Evolutionary conservation across 2,888 invertebrate genomes (phyloP), one percentile per base, ranked within the genome.

Genomic region (Schrankia costaestrigalis): DNA sequence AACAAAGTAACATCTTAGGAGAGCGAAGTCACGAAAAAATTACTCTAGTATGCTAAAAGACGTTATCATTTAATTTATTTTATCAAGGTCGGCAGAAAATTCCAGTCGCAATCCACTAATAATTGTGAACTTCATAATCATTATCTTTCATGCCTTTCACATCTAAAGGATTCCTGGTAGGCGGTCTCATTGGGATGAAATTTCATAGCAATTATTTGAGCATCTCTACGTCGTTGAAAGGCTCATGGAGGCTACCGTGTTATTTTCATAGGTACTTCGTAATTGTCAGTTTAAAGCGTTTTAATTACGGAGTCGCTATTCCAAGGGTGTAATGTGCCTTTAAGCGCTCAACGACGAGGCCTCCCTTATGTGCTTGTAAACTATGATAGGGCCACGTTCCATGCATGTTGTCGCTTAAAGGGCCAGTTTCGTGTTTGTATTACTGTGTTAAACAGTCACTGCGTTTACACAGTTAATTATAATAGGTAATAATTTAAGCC

Each of bases 281-380:
- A 74, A 85, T 84, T 65, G 81, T 78, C 75, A 74, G 71, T 82
- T 83, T 78, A 83, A 76, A 74, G 78, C 70, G 82, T 73, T 85
- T 85, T 85, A 86, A 87, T 85, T 85, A 85, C 78, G 63, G 69
- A 71, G 70, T 67, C 70, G 71, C 78, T 75, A 78, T 83, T 80
- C 61, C 61, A 71, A 77, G 82, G 82, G 81, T 79, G 72, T 74
- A 78, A 83, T 77, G 78, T 58, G 76, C 78, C 71, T 76, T 83
- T 73, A 82, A 81, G 74, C 69, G 71, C 41, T 66, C 56, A 63
- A 71, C 59, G 68, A 57, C 61, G 52, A 37, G 66, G 65, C 63
- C 69, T 72, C 65, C 56, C 56, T 57, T 67, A 75, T 67, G 70
- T 65, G 74, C 76, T 71, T 71, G 78, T 81, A 79, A 82, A 81